Percentiles rank a stretch among this genome's conserved stretches.
Evolutionary conservation across 2,797 vertebrate species (phyloP).

Genomic region (Hapalemur alaotrensis): DNA sequence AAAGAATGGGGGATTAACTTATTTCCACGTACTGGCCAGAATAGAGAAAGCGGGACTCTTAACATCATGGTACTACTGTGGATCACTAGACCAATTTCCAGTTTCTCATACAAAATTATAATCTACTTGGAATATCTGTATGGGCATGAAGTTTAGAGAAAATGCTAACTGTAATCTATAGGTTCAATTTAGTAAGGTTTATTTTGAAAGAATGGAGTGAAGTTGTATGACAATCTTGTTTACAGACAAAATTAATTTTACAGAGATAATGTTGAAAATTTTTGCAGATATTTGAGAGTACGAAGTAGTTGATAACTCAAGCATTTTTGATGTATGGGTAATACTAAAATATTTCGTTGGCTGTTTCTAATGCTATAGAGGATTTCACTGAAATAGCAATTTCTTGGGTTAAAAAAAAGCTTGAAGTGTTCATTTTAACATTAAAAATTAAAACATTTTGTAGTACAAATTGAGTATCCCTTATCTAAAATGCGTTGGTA

Average conservation of each 20-base stretch:
- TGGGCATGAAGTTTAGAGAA: background rate
- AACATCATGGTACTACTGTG: background rate
- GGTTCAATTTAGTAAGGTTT: background rate
- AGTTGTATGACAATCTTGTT: background rate
- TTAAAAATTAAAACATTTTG: background rate
- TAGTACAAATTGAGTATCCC: background rate
- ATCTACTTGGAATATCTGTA: background rate
- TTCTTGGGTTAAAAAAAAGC: background rate
- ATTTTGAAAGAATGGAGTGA: background rate
- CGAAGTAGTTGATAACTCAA: background rate
- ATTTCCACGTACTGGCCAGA: background rate
- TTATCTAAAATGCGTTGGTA: too few species aligned
- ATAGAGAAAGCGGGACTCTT: background rate
- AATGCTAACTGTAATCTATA: background rate
- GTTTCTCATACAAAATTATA: background rate
- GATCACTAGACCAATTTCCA: background rate
- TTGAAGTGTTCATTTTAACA: slow-evolving; percentile 15
- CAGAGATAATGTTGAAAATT: background rate
- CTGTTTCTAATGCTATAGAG: background rate
- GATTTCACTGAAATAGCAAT: background rate
- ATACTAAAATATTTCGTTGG: background rate
- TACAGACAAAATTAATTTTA: background rate
- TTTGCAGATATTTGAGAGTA: background rate
- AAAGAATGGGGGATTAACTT: background rate
- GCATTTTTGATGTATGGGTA: background rate